phyloP scores from a whole-genome alignment of 2,888 invertebrate genomes.

The Sussaba pulchella region DNA sequence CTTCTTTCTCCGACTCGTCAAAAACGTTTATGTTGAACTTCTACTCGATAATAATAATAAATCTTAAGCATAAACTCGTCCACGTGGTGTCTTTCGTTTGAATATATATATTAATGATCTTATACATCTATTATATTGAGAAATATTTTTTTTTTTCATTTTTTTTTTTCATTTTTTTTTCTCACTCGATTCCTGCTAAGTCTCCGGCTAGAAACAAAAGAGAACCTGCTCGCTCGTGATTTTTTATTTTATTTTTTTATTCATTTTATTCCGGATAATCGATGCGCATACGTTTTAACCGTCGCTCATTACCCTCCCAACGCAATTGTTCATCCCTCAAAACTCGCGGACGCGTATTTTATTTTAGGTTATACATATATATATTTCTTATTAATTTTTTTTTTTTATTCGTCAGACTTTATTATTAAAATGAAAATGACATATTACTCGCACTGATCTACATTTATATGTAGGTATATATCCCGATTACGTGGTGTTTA shows the following conservation, averaged over 20 bases:
- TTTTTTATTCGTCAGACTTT: conserved; percentile 43
- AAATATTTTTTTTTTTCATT: conserved; percentile 65
- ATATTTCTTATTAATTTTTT: neutral
- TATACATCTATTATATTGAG: conserved; percentile 70
- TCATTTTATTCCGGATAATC: conserved; percentile 12
- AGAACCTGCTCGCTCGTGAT: conserved; percentile 24
- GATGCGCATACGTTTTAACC: neutral
- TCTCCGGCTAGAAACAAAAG: conserved; percentile 47
- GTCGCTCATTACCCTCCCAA: conserved; percentile 10
- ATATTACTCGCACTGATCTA: conserved; percentile 75
- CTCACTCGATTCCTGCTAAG: conserved; percentile 59
- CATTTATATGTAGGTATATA: conserved; percentile 70
- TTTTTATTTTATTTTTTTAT: conserved; percentile 14
- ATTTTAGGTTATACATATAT: too few species aligned
- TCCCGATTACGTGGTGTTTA: conserved; percentile 60
- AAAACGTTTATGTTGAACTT: conserved; percentile 14
- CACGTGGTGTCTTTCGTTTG: conserved; percentile 54
- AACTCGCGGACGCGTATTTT: conserved; percentile 27
- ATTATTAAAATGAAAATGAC: conserved; percentile 77
- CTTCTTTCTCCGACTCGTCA: conserved; percentile 24
- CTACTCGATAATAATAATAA: conserved; percentile 39
- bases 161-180: conserved; percentile 64
- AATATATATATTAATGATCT: conserved; percentile 76
- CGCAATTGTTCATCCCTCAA: conserved; percentile 21
- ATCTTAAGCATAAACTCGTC: conserved; percentile 29